Evolutionary conservation across 2,888 invertebrate species (phyloP), one percentile per base, ranked within the genome.

Genomic region (Drosophila nr. medialis): DNA sequence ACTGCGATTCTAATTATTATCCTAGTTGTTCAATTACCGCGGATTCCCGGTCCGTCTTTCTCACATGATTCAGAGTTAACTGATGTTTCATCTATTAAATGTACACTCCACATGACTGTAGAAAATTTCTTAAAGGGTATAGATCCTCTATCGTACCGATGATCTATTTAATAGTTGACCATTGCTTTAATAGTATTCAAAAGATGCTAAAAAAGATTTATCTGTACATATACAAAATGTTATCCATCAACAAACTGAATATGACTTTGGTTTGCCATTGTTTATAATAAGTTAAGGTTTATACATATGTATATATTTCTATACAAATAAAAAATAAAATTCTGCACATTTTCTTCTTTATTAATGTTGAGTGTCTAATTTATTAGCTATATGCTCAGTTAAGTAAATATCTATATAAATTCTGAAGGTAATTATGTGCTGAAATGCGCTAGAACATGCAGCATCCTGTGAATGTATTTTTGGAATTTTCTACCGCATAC

Each of bases 381-480:
- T 78, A 78, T 80, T 75, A 64, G 64, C 55, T 65, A 36, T 53
- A 60, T 61, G 24, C 15, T 38, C 34, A 60, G 59, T 71, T 55
- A 63, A 51, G 55, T 64, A 69, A 59, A 77, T 64, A 75, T 49
- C 51, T 56, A 64, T 65, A 72, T 68, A 72, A 64, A 72, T 62
- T 60, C 53, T 68, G 24, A n/a, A 49, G 70, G 64, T 89, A 85
- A 89, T 89, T 89, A 81, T 80, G 83, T 87, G 90, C 53, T 77
- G 72, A 87, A 77, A 81, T 73, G 83, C 85, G 90, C 53, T 75
- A 70, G 83, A 75, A 78, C 72, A 68, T 74, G 66, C 21, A 59
- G 67, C 72, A 77, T 78, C 75, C 81, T 74, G 77, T 63, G 59
- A 30, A 56, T 72, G 63, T 80, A 75, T 78, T 75, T 69, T 62